A percentile compares a stretch with the other conserved stretches of the same genome.
phyloP scores from a whole-genome alignment of 2,888 invertebrate genomes.

The Acanthoscelides obtectus region DNA sequence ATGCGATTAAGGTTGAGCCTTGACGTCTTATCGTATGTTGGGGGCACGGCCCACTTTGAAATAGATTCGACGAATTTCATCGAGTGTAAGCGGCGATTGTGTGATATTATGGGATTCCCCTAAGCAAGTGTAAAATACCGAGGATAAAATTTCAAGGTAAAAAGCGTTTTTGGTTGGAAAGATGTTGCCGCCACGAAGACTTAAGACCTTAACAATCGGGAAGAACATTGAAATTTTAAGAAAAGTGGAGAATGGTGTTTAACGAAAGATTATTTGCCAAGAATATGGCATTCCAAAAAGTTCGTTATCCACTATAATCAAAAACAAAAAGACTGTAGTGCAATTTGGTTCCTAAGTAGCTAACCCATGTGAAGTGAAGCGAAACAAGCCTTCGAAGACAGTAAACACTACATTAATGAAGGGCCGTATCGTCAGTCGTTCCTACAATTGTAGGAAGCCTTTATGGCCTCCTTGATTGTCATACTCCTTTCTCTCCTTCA shows the following conservation, averaged over 20 bases:
- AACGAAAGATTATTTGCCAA: conserved; percentile 1
- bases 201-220: background rate
- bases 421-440: too few species aligned
- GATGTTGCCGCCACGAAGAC: background rate
- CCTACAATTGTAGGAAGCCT: too few species aligned
- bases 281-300: background rate
- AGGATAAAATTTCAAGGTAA: background rate
- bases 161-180: background rate
- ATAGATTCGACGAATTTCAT: too few species aligned
- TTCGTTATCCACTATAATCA: background rate
- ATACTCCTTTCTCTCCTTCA: too few species aligned
- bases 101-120: too few species aligned
- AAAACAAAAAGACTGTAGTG: background rate
- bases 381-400: background rate
- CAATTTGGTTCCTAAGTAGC: too few species aligned
- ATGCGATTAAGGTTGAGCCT: background rate
- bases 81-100: too few species aligned
- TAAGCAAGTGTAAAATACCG: too few species aligned
- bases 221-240: background rate
- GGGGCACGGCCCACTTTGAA: background rate
- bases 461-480: too few species aligned
- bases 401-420: conserved; percentile 8
- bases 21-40: background rate
- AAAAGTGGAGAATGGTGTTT: background rate
- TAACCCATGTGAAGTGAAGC: background rate